These are phyloP conservation scores for Sphaeramia orbicularis DNA, from an alignment of 2,797 vertebrate genomes.

Conservation along the genomic window DNA sequence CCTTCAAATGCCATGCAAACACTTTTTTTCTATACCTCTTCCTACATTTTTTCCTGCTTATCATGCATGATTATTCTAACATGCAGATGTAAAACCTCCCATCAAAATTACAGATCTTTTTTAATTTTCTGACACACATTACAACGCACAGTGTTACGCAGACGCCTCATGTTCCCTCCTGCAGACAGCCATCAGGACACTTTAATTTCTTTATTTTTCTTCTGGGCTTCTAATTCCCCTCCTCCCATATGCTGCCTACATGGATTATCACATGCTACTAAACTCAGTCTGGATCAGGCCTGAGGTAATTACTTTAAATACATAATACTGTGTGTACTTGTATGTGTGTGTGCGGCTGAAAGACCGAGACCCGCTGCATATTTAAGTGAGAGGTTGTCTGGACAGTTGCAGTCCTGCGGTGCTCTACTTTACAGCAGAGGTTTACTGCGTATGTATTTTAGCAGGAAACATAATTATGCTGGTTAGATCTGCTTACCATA, in stretches of 20 bases:
- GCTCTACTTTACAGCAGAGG: conserved; percentile 4
- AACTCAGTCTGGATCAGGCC: conserved; percentile 77
- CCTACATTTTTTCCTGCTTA: neutral
- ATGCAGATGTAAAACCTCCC: conserved; percentile 3
- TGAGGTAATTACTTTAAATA: conserved; percentile 85
- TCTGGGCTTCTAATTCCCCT: conserved; percentile 79
- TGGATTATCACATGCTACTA: conserved; percentile 81
- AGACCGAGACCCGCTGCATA: conserved; percentile 18
- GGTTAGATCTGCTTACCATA: neutral
- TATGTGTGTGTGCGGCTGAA: conserved; percentile 31
- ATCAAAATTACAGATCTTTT: conserved; percentile 22
- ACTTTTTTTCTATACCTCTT: conserved; percentile 12
- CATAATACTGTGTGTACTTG: conserved; percentile 61
- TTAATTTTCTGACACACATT: neutral
- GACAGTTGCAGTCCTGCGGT: conserved; percentile 25
- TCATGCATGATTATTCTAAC: conserved; percentile 18
- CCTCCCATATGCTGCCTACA: conserved; percentile 77
- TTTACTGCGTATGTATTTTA: conserved; percentile 6
- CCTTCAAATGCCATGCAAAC: conserved; percentile 27
- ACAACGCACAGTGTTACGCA: conserved; percentile 25
- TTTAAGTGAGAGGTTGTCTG: conserved; percentile 37
- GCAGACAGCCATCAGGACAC: conserved; percentile 50
- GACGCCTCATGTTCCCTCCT: conserved; percentile 44
- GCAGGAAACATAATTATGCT: conserved; percentile 2
- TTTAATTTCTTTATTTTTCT: conserved; percentile 78